Conservation (phyloP, 2,888 invertebrate species). For the Hecatera dysodea region DNA sequence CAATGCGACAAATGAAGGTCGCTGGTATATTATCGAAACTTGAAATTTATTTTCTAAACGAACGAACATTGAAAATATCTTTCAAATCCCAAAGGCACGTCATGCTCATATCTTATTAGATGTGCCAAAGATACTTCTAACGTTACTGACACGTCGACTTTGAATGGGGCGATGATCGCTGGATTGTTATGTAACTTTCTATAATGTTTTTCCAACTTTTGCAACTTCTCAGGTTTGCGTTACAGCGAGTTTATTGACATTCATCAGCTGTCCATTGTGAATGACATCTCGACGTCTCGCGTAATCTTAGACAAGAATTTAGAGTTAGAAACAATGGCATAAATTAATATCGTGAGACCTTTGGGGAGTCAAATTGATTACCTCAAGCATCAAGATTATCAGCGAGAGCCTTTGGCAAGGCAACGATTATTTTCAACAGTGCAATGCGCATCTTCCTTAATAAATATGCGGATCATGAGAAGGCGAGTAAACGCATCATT, state of each 20-base stretch:
- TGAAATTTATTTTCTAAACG: slow-evolving; percentile 30
- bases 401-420: slow-evolving; percentile 1
- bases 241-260: slow-evolving; percentile 42
- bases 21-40: slow-evolving; percentile 25
- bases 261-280: slow-evolving; percentile 44
- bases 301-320: slow-evolving; percentile 15
- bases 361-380: slow-evolving; percentile 29
- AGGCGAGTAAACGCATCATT: slow-evolving; percentile 17
- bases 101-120: slow-evolving; percentile 19
- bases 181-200: slow-evolving; percentile 32
- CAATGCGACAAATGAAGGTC: slow-evolving; percentile 34
- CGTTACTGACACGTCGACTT: slow-evolving; percentile 8
- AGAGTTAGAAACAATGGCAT: slow-evolving; percentile 23
- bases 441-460: neutral
- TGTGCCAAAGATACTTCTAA: slow-evolving; percentile 29
- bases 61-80: slow-evolving; percentile 35
- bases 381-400: slow-evolving; percentile 11
- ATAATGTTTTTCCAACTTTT: slow-evolving; percentile 40
- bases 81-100: slow-evolving; percentile 26
- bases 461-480: neutral
- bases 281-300: slow-evolving; percentile 7
- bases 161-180: slow-evolving; percentile 22
- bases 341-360: slow-evolving; percentile 41
- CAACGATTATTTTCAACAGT: slow-evolving; percentile 6
- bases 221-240: slow-evolving; percentile 24